Evolutionary conservation across 2,113 vertebrate genomes (phyloP).

Genomic region (Irena cyanogastra): DNA sequence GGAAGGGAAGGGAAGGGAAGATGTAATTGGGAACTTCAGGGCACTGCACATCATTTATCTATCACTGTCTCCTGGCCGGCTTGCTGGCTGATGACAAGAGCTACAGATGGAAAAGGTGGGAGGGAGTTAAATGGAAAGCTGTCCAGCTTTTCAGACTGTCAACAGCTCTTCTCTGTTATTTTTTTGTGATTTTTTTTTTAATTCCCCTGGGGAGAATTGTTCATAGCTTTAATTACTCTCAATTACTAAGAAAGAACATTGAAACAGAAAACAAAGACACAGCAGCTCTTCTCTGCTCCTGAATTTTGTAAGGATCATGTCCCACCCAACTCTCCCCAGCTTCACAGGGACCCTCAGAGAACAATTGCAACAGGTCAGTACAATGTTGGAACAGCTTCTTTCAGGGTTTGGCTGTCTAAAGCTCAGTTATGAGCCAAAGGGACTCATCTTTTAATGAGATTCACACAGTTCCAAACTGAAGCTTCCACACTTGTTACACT

Average conservation of each 20-base stretch:
- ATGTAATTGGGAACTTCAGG: not conserved
- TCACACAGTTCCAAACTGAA: not conserved
- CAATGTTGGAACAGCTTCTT: not conserved
- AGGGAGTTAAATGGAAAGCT: constrained; percentile 52
- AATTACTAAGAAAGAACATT: not conserved
- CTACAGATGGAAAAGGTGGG: constrained; percentile 63
- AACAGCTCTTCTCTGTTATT: constrained; percentile 3
- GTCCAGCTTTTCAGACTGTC: constrained; percentile 50
- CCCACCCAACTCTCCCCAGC: not conserved
- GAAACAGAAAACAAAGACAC: not conserved
- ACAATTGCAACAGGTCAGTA: not conserved
- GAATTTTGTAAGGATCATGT: not conserved
- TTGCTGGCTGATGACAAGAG: constrained; percentile 39
- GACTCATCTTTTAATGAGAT: not conserved
- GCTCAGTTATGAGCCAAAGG: not conserved
- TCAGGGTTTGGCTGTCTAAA: not conserved
- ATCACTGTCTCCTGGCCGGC: not conserved
- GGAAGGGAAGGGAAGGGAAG: not conserved
- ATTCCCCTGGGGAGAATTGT: not conserved
- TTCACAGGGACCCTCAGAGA: not conserved
- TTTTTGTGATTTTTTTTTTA: not conserved
- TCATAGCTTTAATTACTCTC: constrained; percentile 10
- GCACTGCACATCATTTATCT: not conserved
- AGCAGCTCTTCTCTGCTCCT: not conserved
- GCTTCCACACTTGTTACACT: not conserved